Conservation (phyloP, 2,113 vertebrate species). For the Anguilla rostrata region DNA sequence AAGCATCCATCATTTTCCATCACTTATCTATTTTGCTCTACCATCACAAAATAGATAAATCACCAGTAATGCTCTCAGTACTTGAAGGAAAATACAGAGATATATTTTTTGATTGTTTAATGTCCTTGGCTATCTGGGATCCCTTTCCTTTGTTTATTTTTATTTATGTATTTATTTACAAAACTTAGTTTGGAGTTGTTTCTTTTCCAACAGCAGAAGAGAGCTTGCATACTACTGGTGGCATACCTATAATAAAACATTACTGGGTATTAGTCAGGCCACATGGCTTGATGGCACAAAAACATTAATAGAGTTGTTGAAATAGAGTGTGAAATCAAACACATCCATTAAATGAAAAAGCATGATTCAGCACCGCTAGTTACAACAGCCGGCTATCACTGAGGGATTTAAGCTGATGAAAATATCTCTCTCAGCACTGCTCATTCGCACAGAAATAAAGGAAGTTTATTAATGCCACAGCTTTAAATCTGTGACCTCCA, state of each 20-base stretch:
- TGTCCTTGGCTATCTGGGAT: neutral
- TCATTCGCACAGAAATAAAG: neutral
- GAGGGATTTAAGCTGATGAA: neutral
- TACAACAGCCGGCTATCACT: neutral
- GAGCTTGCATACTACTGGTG: neutral
- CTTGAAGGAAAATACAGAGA: neutral
- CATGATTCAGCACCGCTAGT: neutral
- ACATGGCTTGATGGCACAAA: neutral
- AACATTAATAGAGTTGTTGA: neutral
- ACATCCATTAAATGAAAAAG: neutral
- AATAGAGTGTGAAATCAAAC: neutral
- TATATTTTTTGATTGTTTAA: neutral
- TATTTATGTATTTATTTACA: too few relatives aligned
- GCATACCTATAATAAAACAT: neutral
- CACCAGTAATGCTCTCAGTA: neutral
- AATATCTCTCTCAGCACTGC: neutral
- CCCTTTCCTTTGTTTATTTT: too few relatives aligned
- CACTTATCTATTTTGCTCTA: neutral
- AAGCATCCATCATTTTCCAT: neutral
- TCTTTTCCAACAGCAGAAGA: too few relatives aligned
- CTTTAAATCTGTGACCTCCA: neutral
- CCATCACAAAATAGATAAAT: neutral
- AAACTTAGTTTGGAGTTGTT: too few relatives aligned
- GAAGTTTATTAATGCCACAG: constrained; percentile 3
- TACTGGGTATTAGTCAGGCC: neutral